These are phyloP conservation scores for Drepana arcuata DNA, from an alignment of 1,140 invertebrate genomes.

Conservation along the genomic window DNA sequence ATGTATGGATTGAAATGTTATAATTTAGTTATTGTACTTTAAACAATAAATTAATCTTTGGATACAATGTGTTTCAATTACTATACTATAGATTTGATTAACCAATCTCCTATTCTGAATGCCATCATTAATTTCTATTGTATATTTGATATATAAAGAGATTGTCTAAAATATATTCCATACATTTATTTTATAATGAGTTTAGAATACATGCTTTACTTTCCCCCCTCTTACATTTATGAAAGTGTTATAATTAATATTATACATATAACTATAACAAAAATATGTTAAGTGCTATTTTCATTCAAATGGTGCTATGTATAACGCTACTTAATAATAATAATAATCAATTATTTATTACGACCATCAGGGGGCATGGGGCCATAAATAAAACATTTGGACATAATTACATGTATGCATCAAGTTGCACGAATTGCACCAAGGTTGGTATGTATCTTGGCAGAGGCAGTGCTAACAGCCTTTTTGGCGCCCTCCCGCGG, in stretches of 20 bases:
- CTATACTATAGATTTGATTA: slow-evolving; percentile 25
- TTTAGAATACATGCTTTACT: slow-evolving; percentile 68
- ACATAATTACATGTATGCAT: no score
- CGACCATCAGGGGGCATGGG: no score
- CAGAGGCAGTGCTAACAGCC: no score
- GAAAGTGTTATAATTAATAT: no score
- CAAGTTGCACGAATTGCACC: no score
- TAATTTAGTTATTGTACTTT: slow-evolving; percentile 56
- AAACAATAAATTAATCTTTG: slow-evolving; percentile 58
- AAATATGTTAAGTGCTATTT: slow-evolving; percentile 18
- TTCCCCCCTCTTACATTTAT: slow-evolving; percentile 22
- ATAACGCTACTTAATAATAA: no score
- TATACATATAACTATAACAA: no score
- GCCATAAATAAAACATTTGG: no score
- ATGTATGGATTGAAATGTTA: slow-evolving; percentile 30
- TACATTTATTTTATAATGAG: slow-evolving; percentile 22
- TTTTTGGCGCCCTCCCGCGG: no score
- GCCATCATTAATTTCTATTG: slow-evolving; percentile 16
- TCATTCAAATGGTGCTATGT: slow-evolving; percentile 20
- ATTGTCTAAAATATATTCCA: background rate
- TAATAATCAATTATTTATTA: no score
- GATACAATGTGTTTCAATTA: slow-evolving; percentile 41
- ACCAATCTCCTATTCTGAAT: no score
- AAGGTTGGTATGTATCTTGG: no score
- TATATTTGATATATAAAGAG: slow-evolving; percentile 14